Conservation (phyloP, 2,888 invertebrate genomes). For the Cantharis nigra region DNA sequence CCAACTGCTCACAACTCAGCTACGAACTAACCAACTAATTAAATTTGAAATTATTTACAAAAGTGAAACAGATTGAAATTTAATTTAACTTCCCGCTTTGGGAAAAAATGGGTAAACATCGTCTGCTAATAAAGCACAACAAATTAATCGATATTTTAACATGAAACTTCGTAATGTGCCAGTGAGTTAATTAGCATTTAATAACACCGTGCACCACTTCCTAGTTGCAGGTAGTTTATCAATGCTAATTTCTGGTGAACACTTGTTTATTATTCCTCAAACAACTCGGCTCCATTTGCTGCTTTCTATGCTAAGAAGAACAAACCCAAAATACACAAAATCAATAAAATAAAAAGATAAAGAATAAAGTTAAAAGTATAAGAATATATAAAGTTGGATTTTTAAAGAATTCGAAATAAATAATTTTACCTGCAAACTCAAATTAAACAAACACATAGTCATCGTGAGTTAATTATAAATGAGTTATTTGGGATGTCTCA, state of each 20-base stretch:
- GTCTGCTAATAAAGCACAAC: background rate
- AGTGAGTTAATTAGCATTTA: conserved; percentile 11
- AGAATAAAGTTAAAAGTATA: no score
- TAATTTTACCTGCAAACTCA: no score
- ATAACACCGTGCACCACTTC: conserved; percentile 9
- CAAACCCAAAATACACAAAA: no score
- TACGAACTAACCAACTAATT: background rate
- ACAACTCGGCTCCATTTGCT: background rate
- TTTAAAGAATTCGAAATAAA: no score
- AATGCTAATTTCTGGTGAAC: conserved; percentile 6
- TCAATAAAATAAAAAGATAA: no score
- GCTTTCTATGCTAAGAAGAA: background rate
- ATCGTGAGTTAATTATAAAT: no score
- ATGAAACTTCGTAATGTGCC: background rate
- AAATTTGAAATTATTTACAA: background rate
- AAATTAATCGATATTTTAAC: background rate
- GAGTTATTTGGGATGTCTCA: no score
- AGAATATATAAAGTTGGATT: no score
- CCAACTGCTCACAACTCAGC: background rate
- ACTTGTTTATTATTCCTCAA: background rate
- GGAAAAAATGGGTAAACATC: background rate
- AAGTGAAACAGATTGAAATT: background rate
- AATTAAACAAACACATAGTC: no score
- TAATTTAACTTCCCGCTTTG: background rate
- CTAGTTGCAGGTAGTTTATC: conserved; percentile 5